phyloP scores from a whole-genome alignment of 2,888 invertebrate species.

The Limulus polyphemus region DNA sequence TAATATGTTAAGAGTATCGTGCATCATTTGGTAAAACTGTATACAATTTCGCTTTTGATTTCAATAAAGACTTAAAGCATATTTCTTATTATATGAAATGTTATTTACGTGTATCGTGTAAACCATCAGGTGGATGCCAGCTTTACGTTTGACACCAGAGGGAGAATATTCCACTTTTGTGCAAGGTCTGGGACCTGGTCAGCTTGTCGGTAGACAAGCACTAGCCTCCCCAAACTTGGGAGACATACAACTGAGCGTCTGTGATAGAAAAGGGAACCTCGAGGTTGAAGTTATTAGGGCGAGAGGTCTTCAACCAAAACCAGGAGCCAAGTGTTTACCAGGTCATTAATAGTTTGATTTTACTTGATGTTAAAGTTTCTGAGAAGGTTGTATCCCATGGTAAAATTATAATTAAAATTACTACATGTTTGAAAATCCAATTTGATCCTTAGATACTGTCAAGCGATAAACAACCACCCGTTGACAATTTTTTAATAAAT shows the following conservation, averaged over 20 bases:
- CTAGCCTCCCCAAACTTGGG: constrained; percentile 91
- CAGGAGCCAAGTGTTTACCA: constrained; percentile 52
- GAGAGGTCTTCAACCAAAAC: constrained; percentile 68
- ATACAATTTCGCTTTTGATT: too few relatives aligned
- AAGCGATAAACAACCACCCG: too few relatives aligned
- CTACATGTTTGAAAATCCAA: too few relatives aligned
- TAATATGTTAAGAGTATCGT: too few relatives aligned
- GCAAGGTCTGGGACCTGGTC: constrained; percentile 91
- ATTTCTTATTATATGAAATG: too few relatives aligned
- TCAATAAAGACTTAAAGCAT: too few relatives aligned
- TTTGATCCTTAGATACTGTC: too few relatives aligned
- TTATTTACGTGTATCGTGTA: constrained; percentile 2
- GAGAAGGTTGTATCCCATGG: too few relatives aligned
- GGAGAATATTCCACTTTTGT: constrained; percentile 85
- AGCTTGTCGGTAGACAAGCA: constrained; percentile 92
- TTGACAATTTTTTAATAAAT: too few relatives aligned
- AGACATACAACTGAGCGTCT: constrained; percentile 89
- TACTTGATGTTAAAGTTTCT: too few relatives aligned
- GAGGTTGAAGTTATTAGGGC: constrained; percentile 97
- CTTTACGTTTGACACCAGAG: constrained; percentile 43
- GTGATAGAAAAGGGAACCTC: constrained; percentile 86
- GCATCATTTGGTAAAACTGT: too few relatives aligned
- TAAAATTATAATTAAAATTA: too few relatives aligned
- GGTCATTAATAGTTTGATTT: constrained; percentile 37
- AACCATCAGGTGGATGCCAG: constrained; percentile 24